Base-by-base conservation (phyloP, 2,113 vertebrate genomes). In the Sinocyclocheilus anshuiensis region DNA sequence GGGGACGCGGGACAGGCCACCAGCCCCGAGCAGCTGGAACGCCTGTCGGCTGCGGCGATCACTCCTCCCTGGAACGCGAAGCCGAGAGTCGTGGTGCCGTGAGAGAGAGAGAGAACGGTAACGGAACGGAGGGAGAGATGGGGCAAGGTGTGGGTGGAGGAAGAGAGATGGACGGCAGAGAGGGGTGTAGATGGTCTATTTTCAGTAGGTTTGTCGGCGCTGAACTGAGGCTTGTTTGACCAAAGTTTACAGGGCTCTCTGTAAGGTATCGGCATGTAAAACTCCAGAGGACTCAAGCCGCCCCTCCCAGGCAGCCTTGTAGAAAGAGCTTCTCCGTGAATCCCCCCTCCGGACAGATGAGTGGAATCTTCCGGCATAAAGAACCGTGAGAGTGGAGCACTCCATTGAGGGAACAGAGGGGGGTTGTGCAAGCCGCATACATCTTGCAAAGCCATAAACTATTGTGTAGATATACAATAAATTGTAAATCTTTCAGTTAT, bases 31-130 rank as follows among this genome's bases (percentile, higher is more conserved):
- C 96, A 96, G 87, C 96, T 97, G 61, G 97, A 96, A 0, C 97
- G 95, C 0, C 96, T 96, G 87, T 97, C 97, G 0, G 96, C 96
- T 0, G 96, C 97, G 0, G 95, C 96, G 4, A 97, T 90, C 36
- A 96, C 95, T 0, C 97, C 96, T 0, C 95, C 94, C 36, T 93
- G 94, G 80, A 96, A 97, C 42, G 93, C 84, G 88, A 97, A 97
- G 11, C 96, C 96, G 79, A 97, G 91, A 0, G 97, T 97, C 77
- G 97, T 97, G 67, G 96, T 97, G 75, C 97, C 96, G 0, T 97
- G 97, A 71, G 93, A 90, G 86, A 93, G 0, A 95, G 90, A 15
- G 93, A 92, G 59, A 95, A 96, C 11, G 95, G 95, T 12, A 93
- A 86, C 26, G 91, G 93, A 78, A 92, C 94, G 10, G 90, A 45